phyloP scores from a whole-genome alignment of 1,140 invertebrate genomes.

The Araneus ventricosus region DNA sequence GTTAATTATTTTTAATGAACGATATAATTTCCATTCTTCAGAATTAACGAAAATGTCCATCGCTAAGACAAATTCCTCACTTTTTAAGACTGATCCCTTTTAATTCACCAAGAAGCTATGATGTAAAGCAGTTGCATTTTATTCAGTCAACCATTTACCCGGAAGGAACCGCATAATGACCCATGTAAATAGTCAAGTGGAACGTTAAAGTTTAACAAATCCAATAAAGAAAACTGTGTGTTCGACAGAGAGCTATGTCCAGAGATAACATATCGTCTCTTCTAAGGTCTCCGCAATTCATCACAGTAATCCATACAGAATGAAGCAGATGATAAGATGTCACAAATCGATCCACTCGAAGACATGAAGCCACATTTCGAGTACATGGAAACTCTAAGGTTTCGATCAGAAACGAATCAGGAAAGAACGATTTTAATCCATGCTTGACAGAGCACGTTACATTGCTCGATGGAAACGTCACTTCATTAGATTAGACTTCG shows the following conservation, averaged over 20 bases:
- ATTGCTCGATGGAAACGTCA: background rate
- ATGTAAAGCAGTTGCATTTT: no score
- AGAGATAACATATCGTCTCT: conserved; percentile 17
- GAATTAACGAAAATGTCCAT: no score
- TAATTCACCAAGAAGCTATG: no score
- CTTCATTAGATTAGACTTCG: background rate
- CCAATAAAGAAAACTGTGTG: background rate
- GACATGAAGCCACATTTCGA: conserved; percentile 11
- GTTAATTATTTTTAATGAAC: no score
- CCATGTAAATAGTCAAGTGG: background rate
- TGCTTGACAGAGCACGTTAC: conserved; percentile 14
- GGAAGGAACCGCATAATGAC: background rate
- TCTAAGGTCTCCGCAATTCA: background rate
- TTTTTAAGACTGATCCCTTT: no score
- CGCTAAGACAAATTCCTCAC: no score
- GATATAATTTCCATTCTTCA: no score
- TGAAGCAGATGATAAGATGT: conserved; percentile 3
- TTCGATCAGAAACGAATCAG: background rate
- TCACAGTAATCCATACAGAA: conserved; percentile 20
- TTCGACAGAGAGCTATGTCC: conserved; percentile 3
- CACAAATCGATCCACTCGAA: background rate
- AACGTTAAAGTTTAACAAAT: conserved; percentile 14
- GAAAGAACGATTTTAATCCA: background rate
- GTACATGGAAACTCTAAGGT: background rate
- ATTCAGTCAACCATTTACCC: no score